phyloP scores from a whole-genome alignment of 1,140 invertebrate genomes.

The Leptinotarsa undecemlineata region DNA sequence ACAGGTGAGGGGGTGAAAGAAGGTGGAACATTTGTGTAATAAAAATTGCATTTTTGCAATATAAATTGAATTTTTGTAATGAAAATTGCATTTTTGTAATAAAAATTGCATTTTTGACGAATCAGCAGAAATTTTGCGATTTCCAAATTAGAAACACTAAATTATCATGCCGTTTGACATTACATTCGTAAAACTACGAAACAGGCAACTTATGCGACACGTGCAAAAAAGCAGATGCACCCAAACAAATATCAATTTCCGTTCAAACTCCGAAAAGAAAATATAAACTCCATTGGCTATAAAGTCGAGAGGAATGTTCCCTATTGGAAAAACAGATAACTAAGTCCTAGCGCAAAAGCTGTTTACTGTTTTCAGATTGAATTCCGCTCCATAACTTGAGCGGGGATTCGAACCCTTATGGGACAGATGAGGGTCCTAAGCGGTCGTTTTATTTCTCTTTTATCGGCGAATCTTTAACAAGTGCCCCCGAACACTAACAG shows the following conservation, averaged over 20 bases:
- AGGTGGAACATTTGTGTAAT: no score
- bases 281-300: not conserved
- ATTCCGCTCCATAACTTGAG: conserved; percentile 35
- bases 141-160: no score
- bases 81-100: no score
- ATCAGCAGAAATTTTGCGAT: no score
- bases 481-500: conserved; percentile 39
- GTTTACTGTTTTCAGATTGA: conserved; percentile 35
- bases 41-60: no score
- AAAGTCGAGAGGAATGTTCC: not conserved
- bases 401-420: conserved; percentile 40
- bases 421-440: conserved; percentile 42
- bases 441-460: conserved; percentile 43
- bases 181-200: not conserved
- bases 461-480: conserved; percentile 44
- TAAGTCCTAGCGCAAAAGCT: conserved; percentile 23
- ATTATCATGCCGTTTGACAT: no score
- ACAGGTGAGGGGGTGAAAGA: no score
- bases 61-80: no score
- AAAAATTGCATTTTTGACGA: no score
- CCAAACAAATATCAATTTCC: not conserved
- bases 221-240: not conserved
- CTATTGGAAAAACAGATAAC: conserved; percentile 21
- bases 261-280: not conserved
- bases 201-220: not conserved